phyloP scores from a whole-genome alignment of 2,888 invertebrate species.

The Heteromyza rotundicornis region DNA sequence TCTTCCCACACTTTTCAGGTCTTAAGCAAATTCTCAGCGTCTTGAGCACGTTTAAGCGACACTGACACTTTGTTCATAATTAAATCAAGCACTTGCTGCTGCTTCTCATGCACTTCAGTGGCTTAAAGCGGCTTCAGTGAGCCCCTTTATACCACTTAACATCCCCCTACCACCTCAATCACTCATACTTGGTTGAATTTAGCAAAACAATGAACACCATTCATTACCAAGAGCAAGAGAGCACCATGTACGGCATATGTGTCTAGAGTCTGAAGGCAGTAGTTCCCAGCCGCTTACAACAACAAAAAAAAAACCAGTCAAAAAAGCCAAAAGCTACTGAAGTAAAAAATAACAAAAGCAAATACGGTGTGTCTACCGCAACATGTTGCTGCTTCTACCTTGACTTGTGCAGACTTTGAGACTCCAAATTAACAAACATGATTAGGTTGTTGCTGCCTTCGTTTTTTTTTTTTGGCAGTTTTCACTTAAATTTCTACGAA shows the following conservation, averaged over 20 bases:
- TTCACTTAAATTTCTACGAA: neutral
- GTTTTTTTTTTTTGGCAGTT: neutral
- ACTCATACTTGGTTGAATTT: neutral
- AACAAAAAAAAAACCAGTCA: too few relatives aligned
- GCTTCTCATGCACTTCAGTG: too few relatives aligned
- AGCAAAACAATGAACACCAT: neutral
- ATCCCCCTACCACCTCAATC: neutral
- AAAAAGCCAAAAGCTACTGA: neutral
- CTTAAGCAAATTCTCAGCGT: neutral
- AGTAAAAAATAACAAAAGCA: neutral
- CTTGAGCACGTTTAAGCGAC: neutral
- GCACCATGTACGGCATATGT: too few relatives aligned
- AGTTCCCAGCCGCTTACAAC: neutral
- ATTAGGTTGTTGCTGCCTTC: neutral
- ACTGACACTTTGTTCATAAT: conserved; percentile 1
- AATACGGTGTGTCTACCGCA: neutral
- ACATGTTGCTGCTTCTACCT: conserved; percentile 1
- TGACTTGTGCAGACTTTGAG: neutral
- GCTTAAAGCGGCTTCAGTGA: neutral
- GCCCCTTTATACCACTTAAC: too few relatives aligned
- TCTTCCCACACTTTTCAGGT: conserved; percentile 1
- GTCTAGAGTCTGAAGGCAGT: too few relatives aligned
- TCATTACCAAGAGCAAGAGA: neutral
- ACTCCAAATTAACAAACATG: neutral
- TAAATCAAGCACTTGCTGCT: conserved; percentile 1